Conservation (phyloP, 2,888 invertebrate genomes). For the Cephus sareptanus region DNA sequence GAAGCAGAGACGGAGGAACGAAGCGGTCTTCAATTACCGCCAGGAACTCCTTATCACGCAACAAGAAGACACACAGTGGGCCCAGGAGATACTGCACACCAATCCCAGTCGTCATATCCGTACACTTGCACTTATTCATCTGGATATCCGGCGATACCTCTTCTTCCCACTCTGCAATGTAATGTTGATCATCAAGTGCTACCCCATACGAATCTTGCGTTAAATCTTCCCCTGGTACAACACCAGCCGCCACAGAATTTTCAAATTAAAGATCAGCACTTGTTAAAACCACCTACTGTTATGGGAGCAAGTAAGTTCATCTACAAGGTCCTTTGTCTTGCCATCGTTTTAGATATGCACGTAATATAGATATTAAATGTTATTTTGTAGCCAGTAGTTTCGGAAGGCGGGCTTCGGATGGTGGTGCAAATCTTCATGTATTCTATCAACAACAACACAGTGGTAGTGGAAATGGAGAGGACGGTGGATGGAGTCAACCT, state of each 20-base stretch:
- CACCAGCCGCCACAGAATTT: conserved; percentile 87
- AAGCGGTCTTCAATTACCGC: conserved; percentile 55
- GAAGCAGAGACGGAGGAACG: conserved; percentile 65
- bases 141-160: conserved; percentile 52
- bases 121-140: conserved; percentile 54
- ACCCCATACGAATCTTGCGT: conserved; percentile 85
- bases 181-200: conserved; percentile 70
- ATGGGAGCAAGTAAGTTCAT: conserved; percentile 79
- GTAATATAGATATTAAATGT: conserved; percentile 8
- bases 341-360: conserved; percentile 3
- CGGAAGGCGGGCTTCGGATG: conserved; percentile 93
- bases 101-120: conserved; percentile 67
- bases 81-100: conserved; percentile 89
- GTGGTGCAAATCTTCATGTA: conserved; percentile 91
- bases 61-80: conserved; percentile 93
- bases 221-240: conserved; percentile 84
- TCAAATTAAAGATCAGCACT: conserved; percentile 92
- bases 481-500: conserved; percentile 70
- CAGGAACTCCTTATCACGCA: conserved; percentile 69
- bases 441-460: conserved; percentile 68
- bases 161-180: conserved; percentile 55
- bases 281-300: conserved; percentile 92
- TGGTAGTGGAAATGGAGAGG: conserved; percentile 58
- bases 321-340: conserved; percentile 21
- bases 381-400: conserved; percentile 76